Conservation (phyloP, 2,113 vertebrate genomes). For the Drymodes brunneopygia region DNA sequence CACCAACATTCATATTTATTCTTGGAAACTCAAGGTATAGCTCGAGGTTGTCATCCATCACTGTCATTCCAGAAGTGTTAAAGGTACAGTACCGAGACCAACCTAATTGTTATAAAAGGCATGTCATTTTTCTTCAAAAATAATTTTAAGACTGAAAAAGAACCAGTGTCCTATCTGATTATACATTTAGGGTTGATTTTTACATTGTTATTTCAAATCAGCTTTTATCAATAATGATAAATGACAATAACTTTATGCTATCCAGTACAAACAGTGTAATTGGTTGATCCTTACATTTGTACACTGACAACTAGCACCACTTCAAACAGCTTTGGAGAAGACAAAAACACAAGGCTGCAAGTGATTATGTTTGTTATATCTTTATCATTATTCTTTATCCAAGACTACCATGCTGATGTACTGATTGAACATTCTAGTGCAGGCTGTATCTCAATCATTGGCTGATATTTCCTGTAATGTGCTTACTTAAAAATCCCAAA, state of each 20-base stretch:
- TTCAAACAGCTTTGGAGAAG: background rate
- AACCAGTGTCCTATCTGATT: background rate
- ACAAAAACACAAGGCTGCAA: background rate
- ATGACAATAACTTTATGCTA: background rate
- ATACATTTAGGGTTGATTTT: background rate
- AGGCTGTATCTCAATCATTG: background rate
- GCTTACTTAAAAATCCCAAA: background rate
- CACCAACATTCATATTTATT: background rate
- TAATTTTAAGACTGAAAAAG: background rate
- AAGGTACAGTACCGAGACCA: background rate
- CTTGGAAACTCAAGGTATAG: background rate
- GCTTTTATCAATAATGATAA: background rate
- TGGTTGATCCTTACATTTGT: background rate
- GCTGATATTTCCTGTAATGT: background rate
- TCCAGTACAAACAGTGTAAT: background rate
- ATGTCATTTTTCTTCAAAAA: background rate
- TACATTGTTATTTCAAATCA: background rate
- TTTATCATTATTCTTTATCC: background rate
- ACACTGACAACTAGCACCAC: background rate
- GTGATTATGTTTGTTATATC: background rate
- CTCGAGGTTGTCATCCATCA: background rate
- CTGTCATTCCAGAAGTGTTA: background rate
- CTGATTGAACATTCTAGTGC: background rate
- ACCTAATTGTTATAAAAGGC: background rate
- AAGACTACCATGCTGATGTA: background rate